These are phyloP conservation scores for Lasioglossum lativentre DNA, from an alignment of 2,888 invertebrate genomes.

Conservation along the genomic window DNA sequence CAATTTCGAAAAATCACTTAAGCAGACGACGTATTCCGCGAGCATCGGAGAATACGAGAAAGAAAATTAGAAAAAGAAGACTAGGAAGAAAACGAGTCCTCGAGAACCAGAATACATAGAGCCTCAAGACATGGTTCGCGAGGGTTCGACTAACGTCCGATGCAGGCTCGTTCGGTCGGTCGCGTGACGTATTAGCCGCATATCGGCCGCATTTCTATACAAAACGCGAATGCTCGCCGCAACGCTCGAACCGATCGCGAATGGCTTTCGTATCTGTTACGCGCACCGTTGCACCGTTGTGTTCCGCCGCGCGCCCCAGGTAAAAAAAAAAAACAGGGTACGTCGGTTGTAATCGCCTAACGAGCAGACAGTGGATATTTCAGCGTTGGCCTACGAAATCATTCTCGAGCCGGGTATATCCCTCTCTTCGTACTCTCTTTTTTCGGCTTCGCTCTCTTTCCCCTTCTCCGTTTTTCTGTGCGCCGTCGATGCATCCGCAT, in stretches of 20 bases:
- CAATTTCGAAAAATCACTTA: slow-evolving; percentile 13
- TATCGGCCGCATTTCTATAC: slow-evolving; percentile 12
- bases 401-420: slow-evolving; percentile 38
- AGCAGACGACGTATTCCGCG: slow-evolving; percentile 3
- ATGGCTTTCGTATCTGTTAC: slow-evolving; percentile 51
- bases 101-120: not conserved
- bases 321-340: slow-evolving; percentile 7
- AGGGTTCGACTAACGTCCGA: not conserved
- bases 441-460: slow-evolving; percentile 19
- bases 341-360: slow-evolving; percentile 64
- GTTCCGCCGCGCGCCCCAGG: slow-evolving; percentile 32
- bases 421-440: slow-evolving; percentile 16
- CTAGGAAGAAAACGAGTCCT: not conserved
- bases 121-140: not conserved
- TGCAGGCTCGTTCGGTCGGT: not conserved
- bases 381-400: slow-evolving; percentile 60
- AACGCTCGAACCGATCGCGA: slow-evolving; percentile 53
- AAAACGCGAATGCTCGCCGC: slow-evolving; percentile 31
- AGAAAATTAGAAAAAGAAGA: not conserved
- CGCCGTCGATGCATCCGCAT: slow-evolving; percentile 56
- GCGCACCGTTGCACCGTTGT: slow-evolving; percentile 43
- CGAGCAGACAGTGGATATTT: slow-evolving; percentile 72
- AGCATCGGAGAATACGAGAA: not conserved
- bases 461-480: not conserved
- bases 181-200: slow-evolving; percentile 6